Base-by-base conservation (phyloP, 2,113 vertebrate species). In the Picathartes gymnocephalus region DNA sequence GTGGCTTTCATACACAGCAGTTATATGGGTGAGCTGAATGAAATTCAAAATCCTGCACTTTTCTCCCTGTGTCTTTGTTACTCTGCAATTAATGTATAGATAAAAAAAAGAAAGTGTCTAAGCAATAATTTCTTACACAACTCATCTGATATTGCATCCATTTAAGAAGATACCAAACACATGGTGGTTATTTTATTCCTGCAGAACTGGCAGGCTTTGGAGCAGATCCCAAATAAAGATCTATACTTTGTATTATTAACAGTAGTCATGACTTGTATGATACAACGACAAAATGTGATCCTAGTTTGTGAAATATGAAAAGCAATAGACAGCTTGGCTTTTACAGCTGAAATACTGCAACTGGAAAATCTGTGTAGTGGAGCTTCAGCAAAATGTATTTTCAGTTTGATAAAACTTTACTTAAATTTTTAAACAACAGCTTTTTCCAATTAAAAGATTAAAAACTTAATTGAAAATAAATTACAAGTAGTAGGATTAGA, bases 141-240 rank as follows among this genome's bases (percentile, higher is more conserved):
- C 20, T 88, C 18, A 27, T 77, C 24, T 80, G 60, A 86, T 65
- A 66, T 4, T 83, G 20, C 27, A 69, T 56, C 83, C 21, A 2
- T 74, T 90, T 86, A 84, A 51, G 51, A 76, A 81, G 54, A 90
- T 86, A 80, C 54, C 50, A 90, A 86, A 91, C 47, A 91, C 77
- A 37, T 79, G 61, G 70, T 81, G 48, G 57, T 88, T 86, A 51
- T 90, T 89, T 87, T 86, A 94, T 94, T 94, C 66, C 57, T 15
- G 12, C 62, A 88, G 61, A 85, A 82, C 39, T 62, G 62, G 21
- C 58, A 87, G 78, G 53, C 73, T 89, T 92, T 95, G 86, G 86
- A 95, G 28, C 73, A 87, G 78, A 72, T 90, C 61, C 78, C 58
- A 91, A 79, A 73, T 80, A 81, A 87, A 91, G 70, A 85, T 60